phyloP scores from a whole-genome alignment of 2,797 vertebrate genomes.

The Craterocephalus amniculus region DNA sequence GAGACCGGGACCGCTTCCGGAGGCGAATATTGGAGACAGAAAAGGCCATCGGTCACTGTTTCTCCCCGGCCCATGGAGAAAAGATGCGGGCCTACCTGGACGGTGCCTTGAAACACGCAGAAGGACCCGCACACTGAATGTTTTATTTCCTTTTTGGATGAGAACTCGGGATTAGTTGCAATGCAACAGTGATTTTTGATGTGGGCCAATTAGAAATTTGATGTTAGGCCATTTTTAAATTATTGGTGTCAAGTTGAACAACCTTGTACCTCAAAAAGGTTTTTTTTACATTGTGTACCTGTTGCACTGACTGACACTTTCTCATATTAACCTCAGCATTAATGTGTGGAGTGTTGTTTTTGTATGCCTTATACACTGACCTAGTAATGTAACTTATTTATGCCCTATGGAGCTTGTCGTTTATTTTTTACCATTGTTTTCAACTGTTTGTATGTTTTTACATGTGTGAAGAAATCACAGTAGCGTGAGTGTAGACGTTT shows the following conservation, averaged over 20 bases:
- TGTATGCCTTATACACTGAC: conserved; percentile 77
- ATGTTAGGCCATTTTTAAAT: conserved; percentile 56
- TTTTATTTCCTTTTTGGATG: conserved; percentile 60
- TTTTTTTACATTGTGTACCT: conserved; percentile 62
- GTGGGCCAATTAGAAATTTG: conserved; percentile 62
- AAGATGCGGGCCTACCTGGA: conserved; percentile 57
- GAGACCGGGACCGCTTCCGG: conserved; percentile 81
- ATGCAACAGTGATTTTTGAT: conserved; percentile 74
- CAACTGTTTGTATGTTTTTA: conserved; percentile 35
- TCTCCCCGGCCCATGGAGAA: conserved; percentile 74
- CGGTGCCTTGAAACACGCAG: conserved; percentile 38
- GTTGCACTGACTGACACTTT: conserved; percentile 81
- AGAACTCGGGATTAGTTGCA: conserved; percentile 72
- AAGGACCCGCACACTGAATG: conserved; percentile 38
- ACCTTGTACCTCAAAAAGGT: conserved; percentile 75
- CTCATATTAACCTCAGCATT: conserved; percentile 67
- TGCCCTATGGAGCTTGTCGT: conserved; percentile 66
- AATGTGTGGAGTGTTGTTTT: conserved; percentile 71
- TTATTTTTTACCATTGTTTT: conserved; percentile 53
- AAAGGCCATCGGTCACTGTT: conserved; percentile 72
- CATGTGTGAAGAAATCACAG: conserved; percentile 33
- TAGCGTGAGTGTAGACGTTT: conserved; percentile 34
- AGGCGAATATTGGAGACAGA: conserved; percentile 77
- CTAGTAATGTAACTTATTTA: conserved; percentile 76
- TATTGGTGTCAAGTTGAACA: conserved; percentile 66